These are phyloP conservation scores for Eupithecia abbreviata DNA, from an alignment of 2,888 invertebrate genomes.

Conservation along the genomic window DNA sequence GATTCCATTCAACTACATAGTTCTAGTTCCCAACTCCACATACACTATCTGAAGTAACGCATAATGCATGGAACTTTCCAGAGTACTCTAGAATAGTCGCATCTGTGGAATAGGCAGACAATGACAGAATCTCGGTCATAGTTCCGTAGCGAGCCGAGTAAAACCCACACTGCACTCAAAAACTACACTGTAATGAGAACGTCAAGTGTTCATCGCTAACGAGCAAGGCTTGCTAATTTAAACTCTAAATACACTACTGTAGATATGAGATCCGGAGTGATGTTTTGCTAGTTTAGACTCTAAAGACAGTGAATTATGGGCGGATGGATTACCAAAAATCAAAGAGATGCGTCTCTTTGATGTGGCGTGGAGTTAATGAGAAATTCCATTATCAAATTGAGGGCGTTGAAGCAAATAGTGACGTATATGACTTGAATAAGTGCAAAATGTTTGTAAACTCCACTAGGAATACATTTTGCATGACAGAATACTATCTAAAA, in stretches of 20 bases:
- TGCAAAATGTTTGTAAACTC: not conserved
- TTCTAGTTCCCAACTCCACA: not conserved
- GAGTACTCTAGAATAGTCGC: not conserved
- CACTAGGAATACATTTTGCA: not conserved
- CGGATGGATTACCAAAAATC: conserved; percentile 48
- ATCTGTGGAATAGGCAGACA: conserved; percentile 44
- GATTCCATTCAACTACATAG: not conserved
- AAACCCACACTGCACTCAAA: conserved; percentile 53
- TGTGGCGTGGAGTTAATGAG: conserved; percentile 38
- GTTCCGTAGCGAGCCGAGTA: conserved; percentile 45
- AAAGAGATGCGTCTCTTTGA: conserved; percentile 47
- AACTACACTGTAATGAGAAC: conserved; percentile 59
- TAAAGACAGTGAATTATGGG: conserved; percentile 23
- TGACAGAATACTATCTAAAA: not conserved
- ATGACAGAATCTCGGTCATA: conserved; percentile 52
- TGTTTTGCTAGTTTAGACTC: conserved; percentile 9
- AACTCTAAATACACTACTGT: conserved; percentile 33
- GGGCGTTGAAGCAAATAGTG: conserved; percentile 1
- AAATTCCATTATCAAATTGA: conserved; percentile 38
- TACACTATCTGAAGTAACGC: conserved; percentile 3
- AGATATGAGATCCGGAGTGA: not conserved
- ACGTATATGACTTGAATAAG: not conserved
- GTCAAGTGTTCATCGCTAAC: conserved; percentile 54
- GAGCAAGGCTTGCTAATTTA: conserved; percentile 47
- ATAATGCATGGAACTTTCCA: conserved; percentile 11